These are phyloP conservation scores for Syrista parreyssii DNA, from an alignment of 2,888 invertebrate species.

Conservation along the genomic window DNA sequence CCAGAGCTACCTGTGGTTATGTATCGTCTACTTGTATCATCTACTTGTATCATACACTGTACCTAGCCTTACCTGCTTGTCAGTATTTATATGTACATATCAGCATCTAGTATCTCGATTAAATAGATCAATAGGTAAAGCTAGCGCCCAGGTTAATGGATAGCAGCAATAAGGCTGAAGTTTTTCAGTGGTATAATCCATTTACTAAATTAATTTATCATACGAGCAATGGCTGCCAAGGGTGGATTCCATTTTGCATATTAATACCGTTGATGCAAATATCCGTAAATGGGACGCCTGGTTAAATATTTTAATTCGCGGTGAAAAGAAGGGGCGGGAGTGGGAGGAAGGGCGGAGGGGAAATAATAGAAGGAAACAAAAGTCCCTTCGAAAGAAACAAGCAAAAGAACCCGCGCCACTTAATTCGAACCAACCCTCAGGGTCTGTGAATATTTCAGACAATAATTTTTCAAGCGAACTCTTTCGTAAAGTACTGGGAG, in stretches of 20 bases:
- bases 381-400: conserved; percentile 4
- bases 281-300: not conserved
- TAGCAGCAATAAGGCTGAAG: not conserved
- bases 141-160: not conserved
- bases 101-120: not conserved
- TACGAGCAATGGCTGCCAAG: not conserved
- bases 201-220: not conserved
- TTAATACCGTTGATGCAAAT: not conserved
- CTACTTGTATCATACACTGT: not conserved
- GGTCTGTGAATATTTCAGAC: not conserved
- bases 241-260: not conserved
- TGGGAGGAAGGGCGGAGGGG: no score
- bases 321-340: not conserved
- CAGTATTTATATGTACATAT: not conserved
- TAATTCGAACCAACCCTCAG: conserved; percentile 1
- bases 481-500: not conserved
- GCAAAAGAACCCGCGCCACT: not conserved
- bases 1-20: no score
- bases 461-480: not conserved
- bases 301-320: not conserved
- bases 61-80: not conserved
- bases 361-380: not conserved
- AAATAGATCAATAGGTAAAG: not conserved
- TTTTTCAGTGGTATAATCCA: not conserved
- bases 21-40: not conserved